These are phyloP conservation scores for Oncorhynchus keta DNA, from an alignment of 2,113 vertebrate species.

Conservation along the genomic window DNA sequence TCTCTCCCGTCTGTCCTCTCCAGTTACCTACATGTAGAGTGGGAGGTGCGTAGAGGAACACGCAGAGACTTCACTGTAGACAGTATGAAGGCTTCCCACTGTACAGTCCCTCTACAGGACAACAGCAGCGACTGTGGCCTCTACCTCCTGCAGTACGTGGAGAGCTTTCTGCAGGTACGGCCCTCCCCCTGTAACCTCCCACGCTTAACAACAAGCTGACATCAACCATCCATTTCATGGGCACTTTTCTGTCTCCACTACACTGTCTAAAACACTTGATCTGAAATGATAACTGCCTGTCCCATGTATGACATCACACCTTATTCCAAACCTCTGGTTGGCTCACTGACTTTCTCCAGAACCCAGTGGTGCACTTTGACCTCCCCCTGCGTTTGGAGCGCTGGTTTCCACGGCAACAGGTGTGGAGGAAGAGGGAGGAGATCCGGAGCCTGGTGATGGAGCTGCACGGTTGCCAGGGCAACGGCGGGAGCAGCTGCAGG, in stretches of 20 bases:
- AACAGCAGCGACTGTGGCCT: slow-evolving; percentile 93
- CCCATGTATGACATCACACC: not conserved
- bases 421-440: slow-evolving; percentile 86
- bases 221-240: not conserved
- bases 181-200: not conserved
- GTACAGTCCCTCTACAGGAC: slow-evolving; percentile 88
- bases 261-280: not conserved
- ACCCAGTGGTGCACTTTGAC: slow-evolving; percentile 89
- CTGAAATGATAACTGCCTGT: too few relatives aligned
- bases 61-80: slow-evolving; percentile 76
- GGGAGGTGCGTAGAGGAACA: slow-evolving; percentile 81
- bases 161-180: slow-evolving; percentile 91
- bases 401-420: slow-evolving; percentile 88
- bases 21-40: slow-evolving; percentile 93
- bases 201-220: not conserved
- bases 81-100: slow-evolving; percentile 74
- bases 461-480: slow-evolving; percentile 79
- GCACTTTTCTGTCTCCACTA: not conserved
- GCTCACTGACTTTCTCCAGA: slow-evolving; percentile 67
- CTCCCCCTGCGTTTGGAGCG: slow-evolving; percentile 79
- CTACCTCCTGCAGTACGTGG: slow-evolving; percentile 89
- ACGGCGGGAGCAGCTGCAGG: slow-evolving; percentile 58
- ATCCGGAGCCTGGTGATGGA: slow-evolving; percentile 85
- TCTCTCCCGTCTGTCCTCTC: not conserved
- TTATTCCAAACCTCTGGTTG: not conserved